phyloP scores from a whole-genome alignment of 2,797 vertebrate genomes.

The Fringilla coelebs region DNA sequence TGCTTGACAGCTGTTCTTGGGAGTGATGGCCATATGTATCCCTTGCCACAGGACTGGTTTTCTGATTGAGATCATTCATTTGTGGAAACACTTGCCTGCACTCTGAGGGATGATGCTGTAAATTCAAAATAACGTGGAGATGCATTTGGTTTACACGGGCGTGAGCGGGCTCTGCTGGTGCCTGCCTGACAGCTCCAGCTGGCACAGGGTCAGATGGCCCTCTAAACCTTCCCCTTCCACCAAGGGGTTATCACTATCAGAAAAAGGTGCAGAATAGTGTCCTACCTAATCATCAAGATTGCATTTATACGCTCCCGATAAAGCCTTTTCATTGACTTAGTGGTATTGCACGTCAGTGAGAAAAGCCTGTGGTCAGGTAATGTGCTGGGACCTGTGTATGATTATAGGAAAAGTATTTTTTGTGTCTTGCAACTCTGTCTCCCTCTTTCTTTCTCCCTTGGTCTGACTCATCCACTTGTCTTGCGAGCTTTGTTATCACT shows the following conservation, averaged over 20 bases:
- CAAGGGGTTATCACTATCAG: neutral
- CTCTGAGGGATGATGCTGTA: conserved; percentile 46
- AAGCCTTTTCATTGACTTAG: neutral
- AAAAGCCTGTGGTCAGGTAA: neutral
- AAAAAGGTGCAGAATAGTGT: neutral
- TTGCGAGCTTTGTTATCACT: conserved; percentile 12
- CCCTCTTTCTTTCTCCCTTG: neutral
- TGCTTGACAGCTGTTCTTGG: conserved; percentile 64
- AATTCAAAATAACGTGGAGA: conserved; percentile 5
- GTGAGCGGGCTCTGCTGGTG: conserved; percentile 17
- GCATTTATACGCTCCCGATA: neutral
- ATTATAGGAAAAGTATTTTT: neutral
- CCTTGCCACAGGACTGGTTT: conserved; percentile 56
- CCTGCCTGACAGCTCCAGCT: neutral
- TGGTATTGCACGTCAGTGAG: neutral
- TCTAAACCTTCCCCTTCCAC: neutral
- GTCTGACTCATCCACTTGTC: conserved; percentile 18
- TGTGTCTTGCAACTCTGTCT: neutral
- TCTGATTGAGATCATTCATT: conserved; percentile 62
- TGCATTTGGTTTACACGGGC: neutral
- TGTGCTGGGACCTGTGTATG: neutral
- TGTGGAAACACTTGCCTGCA: conserved; percentile 21
- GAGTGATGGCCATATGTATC: conserved; percentile 62
- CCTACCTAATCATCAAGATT: neutral
- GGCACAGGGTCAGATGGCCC: neutral